Percentiles rank a stretch among this genome's conserved stretches.
Evolutionary conservation across 2,888 invertebrate species (phyloP).

Genomic region (Synergus japonicus): DNA sequence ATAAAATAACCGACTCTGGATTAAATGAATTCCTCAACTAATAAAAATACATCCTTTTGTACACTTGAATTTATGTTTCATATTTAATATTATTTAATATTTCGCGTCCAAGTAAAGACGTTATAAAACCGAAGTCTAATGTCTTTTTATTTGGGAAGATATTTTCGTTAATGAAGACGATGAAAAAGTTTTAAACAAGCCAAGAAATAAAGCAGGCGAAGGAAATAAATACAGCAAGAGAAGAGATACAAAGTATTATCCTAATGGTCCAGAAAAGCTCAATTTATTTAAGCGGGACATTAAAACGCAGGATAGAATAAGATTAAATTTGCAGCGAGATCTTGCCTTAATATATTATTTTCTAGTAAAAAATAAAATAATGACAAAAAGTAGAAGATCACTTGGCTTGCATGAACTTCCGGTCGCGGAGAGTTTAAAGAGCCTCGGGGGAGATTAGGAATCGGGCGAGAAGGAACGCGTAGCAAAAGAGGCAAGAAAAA

Average conservation of each 20-base stretch:
- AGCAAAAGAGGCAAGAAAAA: neutral
- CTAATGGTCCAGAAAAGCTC: neutral
- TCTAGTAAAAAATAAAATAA: neutral
- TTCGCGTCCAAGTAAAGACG: too few relatives aligned
- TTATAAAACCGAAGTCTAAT: too few relatives aligned
- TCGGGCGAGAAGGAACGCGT: neutral
- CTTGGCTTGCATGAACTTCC: neutral
- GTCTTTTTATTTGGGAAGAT: too few relatives aligned
- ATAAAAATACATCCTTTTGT: neutral
- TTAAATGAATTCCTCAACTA: neutral
- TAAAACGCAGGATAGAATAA: neutral
- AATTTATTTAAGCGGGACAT: neutral
- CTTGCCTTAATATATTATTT: neutral
- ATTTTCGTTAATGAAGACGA: too few relatives aligned
- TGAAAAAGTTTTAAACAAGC: neutral
- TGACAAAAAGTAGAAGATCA: neutral
- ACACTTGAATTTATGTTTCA: too few relatives aligned
- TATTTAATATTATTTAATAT: too few relatives aligned
- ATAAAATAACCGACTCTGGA: neutral
- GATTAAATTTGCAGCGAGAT: neutral
- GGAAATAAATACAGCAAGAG: neutral
- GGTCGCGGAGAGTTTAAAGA: constrained; percentile 9
- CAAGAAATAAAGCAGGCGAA: neutral
- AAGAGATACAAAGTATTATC: neutral
- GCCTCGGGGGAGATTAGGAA: constrained; percentile 29